Percentiles rank a stretch among this genome's conserved stretches.
These are phyloP conservation scores for Drosophila mimica DNA, from an alignment of 2,888 invertebrate species.

Conservation along the genomic window DNA sequence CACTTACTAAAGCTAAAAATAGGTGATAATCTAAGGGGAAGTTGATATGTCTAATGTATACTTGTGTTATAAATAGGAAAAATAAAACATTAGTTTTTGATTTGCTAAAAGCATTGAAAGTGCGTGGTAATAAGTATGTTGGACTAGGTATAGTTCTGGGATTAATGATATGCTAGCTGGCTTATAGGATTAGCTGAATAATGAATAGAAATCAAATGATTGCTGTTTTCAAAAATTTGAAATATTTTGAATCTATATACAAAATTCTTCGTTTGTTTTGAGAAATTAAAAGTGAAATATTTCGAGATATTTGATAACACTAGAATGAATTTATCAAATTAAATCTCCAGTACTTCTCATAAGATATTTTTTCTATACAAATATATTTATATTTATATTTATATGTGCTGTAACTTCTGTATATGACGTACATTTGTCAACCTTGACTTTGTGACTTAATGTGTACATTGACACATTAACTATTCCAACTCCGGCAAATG, in stretches of 20 bases:
- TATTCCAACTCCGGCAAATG: slow-evolving; percentile 36
- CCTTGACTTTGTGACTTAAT: slow-evolving; percentile 48
- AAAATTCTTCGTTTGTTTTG: not conserved
- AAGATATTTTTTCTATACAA: not conserved
- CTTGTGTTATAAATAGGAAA: not conserved
- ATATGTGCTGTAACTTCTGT: not conserved
- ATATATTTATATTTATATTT: not conserved
- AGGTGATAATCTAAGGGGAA: slow-evolving; percentile 19
- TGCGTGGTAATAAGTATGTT: not conserved
- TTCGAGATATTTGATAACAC: not conserved
- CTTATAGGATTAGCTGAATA: not conserved
- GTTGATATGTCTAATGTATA: not conserved
- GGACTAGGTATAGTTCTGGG: not conserved
- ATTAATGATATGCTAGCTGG: not conserved
- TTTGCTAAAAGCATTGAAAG: not conserved
- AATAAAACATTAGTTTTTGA: not conserved
- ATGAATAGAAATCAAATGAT: not conserved
- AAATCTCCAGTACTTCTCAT: not conserved
- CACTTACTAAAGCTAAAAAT: slow-evolving; percentile 11
- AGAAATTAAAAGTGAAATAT: not conserved
- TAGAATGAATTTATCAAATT: not conserved
- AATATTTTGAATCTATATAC: not conserved
- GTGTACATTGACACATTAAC: slow-evolving; percentile 47
- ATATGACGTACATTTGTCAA: slow-evolving; percentile 1
- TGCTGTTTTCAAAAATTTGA: not conserved